Conservation (phyloP, 2,113 vertebrate genomes). For the Heterochromis multidens region DNA sequence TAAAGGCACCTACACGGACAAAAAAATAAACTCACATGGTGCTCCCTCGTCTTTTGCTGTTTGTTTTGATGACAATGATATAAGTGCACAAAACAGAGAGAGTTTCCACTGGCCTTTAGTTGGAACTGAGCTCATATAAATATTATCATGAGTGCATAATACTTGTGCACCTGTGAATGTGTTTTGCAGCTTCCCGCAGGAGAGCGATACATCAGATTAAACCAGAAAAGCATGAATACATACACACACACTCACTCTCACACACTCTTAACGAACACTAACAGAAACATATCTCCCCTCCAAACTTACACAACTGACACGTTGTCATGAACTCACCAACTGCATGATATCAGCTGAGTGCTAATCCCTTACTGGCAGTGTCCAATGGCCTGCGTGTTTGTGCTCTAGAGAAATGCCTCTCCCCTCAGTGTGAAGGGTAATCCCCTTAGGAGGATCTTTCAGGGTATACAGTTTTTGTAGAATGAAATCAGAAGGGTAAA, state of each 20-base stretch:
- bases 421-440: background rate
- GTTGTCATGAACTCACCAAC: slow-evolving; percentile 59
- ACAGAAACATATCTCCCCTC: background rate
- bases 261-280: background rate
- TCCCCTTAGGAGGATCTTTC: background rate
- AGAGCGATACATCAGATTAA: slow-evolving; percentile 25
- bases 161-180: slow-evolving; percentile 32
- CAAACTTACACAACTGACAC: slow-evolving; percentile 46
- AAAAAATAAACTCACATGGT: background rate
- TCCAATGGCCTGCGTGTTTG: slow-evolving; percentile 3
- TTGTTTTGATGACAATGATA: slow-evolving; percentile 1
- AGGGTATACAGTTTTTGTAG: background rate
- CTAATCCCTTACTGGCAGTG: slow-evolving; percentile 40
- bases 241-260: background rate
- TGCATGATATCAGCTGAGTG: slow-evolving; percentile 58
- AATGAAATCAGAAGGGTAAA: background rate
- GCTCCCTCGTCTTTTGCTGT: background rate
- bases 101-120: slow-evolving; percentile 21
- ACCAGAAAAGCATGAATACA: background rate
- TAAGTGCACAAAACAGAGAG: background rate
- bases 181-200: slow-evolving; percentile 29
- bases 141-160: slow-evolving; percentile 34
- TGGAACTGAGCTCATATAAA: slow-evolving; percentile 32
- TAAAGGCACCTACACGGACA: slow-evolving; percentile 2
- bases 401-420: background rate